Evolutionary conservation across 2,113 vertebrate genomes (phyloP).

Genomic region (Zosterops hypoxanthus): DNA sequence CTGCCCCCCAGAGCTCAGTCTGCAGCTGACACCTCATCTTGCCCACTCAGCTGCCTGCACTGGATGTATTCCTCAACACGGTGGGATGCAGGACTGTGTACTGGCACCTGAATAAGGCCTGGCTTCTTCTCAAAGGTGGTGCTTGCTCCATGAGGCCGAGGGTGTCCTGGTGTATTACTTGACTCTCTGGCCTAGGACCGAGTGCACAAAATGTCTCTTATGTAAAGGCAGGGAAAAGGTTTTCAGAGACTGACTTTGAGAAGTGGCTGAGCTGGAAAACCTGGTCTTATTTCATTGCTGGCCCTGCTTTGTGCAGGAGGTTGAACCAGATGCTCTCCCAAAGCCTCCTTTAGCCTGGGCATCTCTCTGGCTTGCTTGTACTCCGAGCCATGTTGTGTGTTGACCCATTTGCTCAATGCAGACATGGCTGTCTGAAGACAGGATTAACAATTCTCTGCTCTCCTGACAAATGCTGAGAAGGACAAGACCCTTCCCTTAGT

Average conservation of each 20-base stretch:
- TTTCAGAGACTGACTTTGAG: not conserved
- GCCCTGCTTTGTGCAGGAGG: not conserved
- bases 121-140: not conserved
- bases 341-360: not conserved
- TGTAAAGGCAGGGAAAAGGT: not conserved
- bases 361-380: not conserved
- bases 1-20: not conserved
- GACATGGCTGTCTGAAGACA: rapidly evolving
- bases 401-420: not conserved
- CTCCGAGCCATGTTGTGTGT: rapidly evolving
- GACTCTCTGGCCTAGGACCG: not conserved
- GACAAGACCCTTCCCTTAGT: not conserved
- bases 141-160: not conserved
- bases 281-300: not conserved
- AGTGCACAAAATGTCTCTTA: rapidly evolving
- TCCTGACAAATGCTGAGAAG: not conserved
- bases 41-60: not conserved
- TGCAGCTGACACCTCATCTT: not conserved
- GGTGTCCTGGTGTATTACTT: not conserved
- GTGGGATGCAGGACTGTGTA: not conserved
- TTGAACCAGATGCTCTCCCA: not conserved
- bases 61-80: not conserved
- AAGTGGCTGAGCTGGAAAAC: not conserved
- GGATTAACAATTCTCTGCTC: not conserved
- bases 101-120: not conserved